Evolutionary conservation across 2,888 invertebrate species (phyloP), one percentile per base, ranked within the genome.

Genomic region (Dryocosmus kuriphilus): DNA sequence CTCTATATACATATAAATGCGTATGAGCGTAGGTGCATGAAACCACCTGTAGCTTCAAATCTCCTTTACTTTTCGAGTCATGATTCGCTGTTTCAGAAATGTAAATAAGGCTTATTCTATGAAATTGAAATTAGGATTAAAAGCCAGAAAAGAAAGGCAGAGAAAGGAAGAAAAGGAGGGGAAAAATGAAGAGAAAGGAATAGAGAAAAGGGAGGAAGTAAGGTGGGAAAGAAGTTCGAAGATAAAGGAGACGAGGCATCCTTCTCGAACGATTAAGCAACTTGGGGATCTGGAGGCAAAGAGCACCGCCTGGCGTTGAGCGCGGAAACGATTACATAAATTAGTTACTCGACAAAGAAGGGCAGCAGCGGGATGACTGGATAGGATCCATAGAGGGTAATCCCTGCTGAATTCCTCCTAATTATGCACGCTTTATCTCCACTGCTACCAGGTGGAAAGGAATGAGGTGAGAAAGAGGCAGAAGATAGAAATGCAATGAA

Each of bases 401-500:
- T 90, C 90, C 90, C 87, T 85, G 88, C 88, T 90, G 90, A 90
- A 90, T 90, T 90, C 90, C 89, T 90, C 89, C 88, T 90, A 90
- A 90, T 90, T 90, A 90, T 90, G 90, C 90, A 90, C 89, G 90
- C 89, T 90, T 90, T 90, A 86, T 89, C 89, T 89, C 86, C 86
- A 85, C 84, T 85, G 86, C 88, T 87, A 86, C 87, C 86, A 85
- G 81, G 51, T 61, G 41, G 57, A 27, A 9, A 60, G 60, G 24
- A 32, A 74, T 6, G 75, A 78, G 76, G 74, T 22, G 74, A 76
- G 77, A 74, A 79, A 74, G 74, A 76, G 77, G 76, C 76, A 73
- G 79, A 51, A 76, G 46, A 75, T 77, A 60, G 73, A 22, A 67
- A 71, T 63, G 46, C 60, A 78, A 75, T 63, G 74, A 79, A 73